Base-by-base conservation (phyloP, 1,140 invertebrate genomes). In the Drosophila sucinea region DNA sequence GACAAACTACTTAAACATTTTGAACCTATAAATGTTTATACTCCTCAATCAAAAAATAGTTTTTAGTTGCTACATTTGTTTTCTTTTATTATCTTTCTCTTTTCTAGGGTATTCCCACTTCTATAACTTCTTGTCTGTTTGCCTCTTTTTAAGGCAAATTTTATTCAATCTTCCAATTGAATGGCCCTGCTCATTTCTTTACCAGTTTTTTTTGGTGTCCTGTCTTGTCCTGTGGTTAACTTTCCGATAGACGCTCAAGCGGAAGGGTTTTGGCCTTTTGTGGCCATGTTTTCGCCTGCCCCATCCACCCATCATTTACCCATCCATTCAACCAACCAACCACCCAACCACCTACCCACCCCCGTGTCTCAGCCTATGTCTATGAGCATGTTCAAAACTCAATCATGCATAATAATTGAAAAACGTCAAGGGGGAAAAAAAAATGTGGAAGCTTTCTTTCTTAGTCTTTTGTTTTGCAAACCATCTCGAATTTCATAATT, bases 101-200 rank as follows among this genome's bases (percentile, higher is more conserved):
- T 10, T 8, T 5, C 10, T 25, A 70, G 60, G 41, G 44, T 60
- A 55, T 35, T 23, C 17, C 29, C 7, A 7, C 2, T 33, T 51
- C 41, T n/a, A 6, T 5, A 4, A 64, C 47, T 40, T 72, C 67
- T 78, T 47, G 60, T 68, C 66, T 58, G 8, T 74, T 38, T 58
- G 63, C 67, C 70, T 25, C 41, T 81, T 86, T 84, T 87, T 78
- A 82, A 91, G 79, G 73, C 90, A 91, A 91, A 91, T 91, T 91
- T 91, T 91, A 91, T 91, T 91, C 90, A 91, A 91, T 91, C 90
- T 91, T 91, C 90, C 90, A 89, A 90, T 76, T 89, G 90, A 91
- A 70, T 90, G 90, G 66, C 51, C 55, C 54, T 41, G 64, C 65
- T 69, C 64, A 44, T 44, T 68, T 56, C 62, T 76, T 61, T 61